Conservation (phyloP, 1,140 invertebrate genomes). For the Tigriopus japonicus region DNA sequence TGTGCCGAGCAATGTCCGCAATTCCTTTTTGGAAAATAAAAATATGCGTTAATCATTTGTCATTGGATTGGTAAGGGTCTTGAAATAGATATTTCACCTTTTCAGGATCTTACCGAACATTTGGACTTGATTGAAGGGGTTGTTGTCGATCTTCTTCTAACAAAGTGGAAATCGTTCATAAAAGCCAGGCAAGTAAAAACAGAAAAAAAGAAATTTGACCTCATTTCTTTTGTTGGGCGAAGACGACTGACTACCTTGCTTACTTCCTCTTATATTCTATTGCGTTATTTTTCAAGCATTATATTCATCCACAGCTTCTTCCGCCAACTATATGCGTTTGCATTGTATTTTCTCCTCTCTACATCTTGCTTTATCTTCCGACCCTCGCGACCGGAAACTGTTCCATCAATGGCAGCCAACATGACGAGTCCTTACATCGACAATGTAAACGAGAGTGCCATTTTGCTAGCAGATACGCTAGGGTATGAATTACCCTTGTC, state of each 20-base stretch:
- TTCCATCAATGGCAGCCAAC: too few relatives aligned
- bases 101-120: constrained; percentile 78
- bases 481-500: too few relatives aligned
- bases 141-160: constrained; percentile 76
- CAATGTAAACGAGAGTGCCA: too few relatives aligned
- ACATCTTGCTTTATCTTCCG: constrained; percentile 64
- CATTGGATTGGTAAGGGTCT: too few relatives aligned
- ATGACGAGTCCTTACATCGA: too few relatives aligned
- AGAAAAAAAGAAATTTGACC: too few relatives aligned
- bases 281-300: constrained; percentile 4
- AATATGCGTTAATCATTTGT: too few relatives aligned
- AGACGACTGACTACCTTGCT: too few relatives aligned
- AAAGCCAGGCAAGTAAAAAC: constrained; percentile 33
- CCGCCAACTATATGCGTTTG: constrained; percentile 67
- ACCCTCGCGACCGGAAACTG: constrained; percentile 39
- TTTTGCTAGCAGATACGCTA: too few relatives aligned
- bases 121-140: constrained; percentile 87
- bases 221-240: too few relatives aligned
- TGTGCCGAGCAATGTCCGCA: too few relatives aligned
- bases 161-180: constrained; percentile 95
- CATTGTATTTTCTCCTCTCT: constrained; percentile 70
- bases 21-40: too few relatives aligned
- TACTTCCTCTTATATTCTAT: constrained; percentile 48
- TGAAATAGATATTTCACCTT: constrained; percentile 12
- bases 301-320: neutral